Evolutionary conservation across 1,140 invertebrate species (phyloP).

Genomic region (Nymphalis io): DNA sequence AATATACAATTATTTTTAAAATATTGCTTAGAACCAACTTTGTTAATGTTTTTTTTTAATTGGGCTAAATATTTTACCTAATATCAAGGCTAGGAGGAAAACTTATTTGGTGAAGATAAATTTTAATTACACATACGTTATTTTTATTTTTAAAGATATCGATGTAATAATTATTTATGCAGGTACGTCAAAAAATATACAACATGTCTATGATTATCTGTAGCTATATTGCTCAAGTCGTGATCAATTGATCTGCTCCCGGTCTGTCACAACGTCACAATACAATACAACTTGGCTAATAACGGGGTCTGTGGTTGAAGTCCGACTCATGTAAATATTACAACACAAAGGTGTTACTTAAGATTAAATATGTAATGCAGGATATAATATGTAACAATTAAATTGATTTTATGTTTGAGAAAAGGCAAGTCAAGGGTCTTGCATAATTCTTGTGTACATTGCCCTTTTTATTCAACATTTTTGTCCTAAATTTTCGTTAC

Average conservation of each 20-base stretch:
- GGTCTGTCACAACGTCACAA: constrained; percentile 18
- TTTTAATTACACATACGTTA: too few relatives aligned
- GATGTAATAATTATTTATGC: neutral
- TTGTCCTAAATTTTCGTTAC: too few relatives aligned
- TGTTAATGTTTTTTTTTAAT: too few relatives aligned
- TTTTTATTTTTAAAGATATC: too few relatives aligned
- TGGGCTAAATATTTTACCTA: too few relatives aligned
- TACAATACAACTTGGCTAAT: constrained; percentile 9
- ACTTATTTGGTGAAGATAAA: too few relatives aligned
- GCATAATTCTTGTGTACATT: too few relatives aligned
- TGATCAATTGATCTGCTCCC: constrained; percentile 23
- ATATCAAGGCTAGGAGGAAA: too few relatives aligned
- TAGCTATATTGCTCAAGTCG: constrained; percentile 15
- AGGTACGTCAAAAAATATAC: neutral
- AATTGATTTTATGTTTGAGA: neutral
- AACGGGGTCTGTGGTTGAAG: constrained; percentile 18
- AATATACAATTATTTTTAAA: too few relatives aligned
- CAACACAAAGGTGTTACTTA: constrained; percentile 6
- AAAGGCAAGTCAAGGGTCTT: too few relatives aligned
- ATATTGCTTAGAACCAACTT: too few relatives aligned
- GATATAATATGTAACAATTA: neutral
- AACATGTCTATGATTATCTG: constrained; percentile 8
- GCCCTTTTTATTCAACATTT: too few relatives aligned
- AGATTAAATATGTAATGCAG: neutral
- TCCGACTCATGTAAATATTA: constrained; percentile 14